Base-by-base conservation (phyloP, 2,888 invertebrate genomes). In the Pseudanteris insignis region DNA sequence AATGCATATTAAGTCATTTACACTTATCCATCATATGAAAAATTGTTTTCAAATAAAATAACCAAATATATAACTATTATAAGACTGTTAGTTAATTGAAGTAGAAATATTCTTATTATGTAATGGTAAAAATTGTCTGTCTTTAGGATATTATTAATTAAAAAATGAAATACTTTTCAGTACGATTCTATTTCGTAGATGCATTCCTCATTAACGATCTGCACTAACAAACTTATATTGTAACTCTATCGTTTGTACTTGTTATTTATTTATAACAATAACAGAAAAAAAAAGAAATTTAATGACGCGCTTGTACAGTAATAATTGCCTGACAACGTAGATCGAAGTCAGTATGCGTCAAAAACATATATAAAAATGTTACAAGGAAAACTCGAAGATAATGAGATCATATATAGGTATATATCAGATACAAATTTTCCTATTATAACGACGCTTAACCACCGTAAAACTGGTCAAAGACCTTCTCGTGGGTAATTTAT, bases 401-500 rank as follows among this genome's bases (percentile, higher is more conserved):
- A 32, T 26, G 2, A 26, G 15, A 15, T 12, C 2, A 44, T 15
- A 25, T 38, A 10, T 38, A 18, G n/a, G 15, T 32, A 33, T 7
- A 9, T 25, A 28, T 13, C 18, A 18, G 14, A 30, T 41, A 30
- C n/a, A 43, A 18, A 24, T 33, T 33, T 2, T 44, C 37, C 24
- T 24, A 46, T 59, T 29, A 10, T 50, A 46, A 53, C 60, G 63
- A 64, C 64, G 63, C 65, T 67, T 65, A 62, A 54, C 50, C 61
- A 54, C 38, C 58, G 30, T 41, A 41, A 61, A 32, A 59, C 64
- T 60, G 58, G 60, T 70, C 65, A 51, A 67, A 67, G 62, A 65
- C 64, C 51, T 59, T 73, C 62, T 67, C 79, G 80, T 79, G 76
- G 77, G 71, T 78, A 76, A 78, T 81, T 83, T 30, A 30, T 33